Evolutionary conservation across 2,888 invertebrate species (phyloP).

Genomic region (Acrobasis consociella): DNA sequence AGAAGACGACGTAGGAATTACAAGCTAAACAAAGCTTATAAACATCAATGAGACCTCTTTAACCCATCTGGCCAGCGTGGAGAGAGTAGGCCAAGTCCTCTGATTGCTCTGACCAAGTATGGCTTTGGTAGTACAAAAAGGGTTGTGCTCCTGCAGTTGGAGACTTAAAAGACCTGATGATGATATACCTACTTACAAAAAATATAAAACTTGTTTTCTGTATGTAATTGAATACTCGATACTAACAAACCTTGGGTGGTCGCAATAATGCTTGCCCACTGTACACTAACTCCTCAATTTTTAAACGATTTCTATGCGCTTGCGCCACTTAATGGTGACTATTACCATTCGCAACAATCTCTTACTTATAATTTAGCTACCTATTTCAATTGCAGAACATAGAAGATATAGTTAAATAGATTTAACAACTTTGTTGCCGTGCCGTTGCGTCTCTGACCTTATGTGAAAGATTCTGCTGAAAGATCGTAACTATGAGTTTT

Average conservation of each 20-base stretch:
- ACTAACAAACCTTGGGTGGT: not conserved
- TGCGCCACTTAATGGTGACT: not conserved
- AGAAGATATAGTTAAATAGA: constrained; percentile 4
- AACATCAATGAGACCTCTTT: too few relatives aligned
- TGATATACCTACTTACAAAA: too few relatives aligned
- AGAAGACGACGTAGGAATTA: too few relatives aligned
- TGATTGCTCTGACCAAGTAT: too few relatives aligned
- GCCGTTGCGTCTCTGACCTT: not conserved
- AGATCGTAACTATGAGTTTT: not conserved
- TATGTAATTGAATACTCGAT: not conserved
- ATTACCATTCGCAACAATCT: constrained; percentile 8
- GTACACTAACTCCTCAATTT: constrained; percentile 5
- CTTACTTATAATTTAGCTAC: constrained; percentile 12
- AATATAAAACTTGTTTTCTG: not conserved
- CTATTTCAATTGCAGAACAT: constrained; percentile 12
- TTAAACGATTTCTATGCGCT: constrained; percentile 6
- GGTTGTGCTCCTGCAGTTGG: too few relatives aligned
- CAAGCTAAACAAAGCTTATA: too few relatives aligned
- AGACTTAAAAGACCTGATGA: too few relatives aligned
- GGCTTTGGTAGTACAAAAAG: too few relatives aligned
- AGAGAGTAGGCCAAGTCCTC: too few relatives aligned
- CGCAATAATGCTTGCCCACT: not conserved
- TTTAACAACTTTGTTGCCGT: not conserved
- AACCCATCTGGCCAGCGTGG: too few relatives aligned
- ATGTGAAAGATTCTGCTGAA: not conserved